Conservation (phyloP, 1,140 invertebrate genomes). For the Heterodera carotae region DNA sequence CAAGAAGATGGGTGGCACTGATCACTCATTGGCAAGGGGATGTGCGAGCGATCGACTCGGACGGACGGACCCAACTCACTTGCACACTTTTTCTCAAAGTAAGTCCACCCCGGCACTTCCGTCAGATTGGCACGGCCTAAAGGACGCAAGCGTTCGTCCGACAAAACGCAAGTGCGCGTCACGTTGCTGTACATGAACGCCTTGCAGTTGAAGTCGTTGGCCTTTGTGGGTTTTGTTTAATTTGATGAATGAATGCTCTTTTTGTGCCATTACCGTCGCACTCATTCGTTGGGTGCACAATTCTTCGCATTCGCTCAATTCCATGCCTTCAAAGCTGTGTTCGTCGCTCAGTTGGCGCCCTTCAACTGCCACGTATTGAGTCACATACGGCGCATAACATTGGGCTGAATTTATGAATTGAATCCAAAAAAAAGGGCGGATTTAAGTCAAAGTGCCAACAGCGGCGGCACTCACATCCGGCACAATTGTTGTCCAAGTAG, state of each 20-base stretch:
- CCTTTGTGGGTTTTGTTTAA: too few species aligned
- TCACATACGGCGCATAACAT: constrained; percentile 65
- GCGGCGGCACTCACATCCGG: constrained; percentile 56
- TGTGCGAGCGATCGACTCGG: too few species aligned
- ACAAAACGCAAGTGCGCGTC: constrained; percentile 58
- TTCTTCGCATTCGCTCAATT: constrained; percentile 59
- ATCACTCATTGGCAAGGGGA: too few species aligned
- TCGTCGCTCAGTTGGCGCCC: constrained; percentile 61
- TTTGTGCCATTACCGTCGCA: constrained; percentile 45
- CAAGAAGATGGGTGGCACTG: too few species aligned
- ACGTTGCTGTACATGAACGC: constrained; percentile 65
- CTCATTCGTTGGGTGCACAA: constrained; percentile 63
- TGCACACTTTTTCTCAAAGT: constrained; percentile 66
- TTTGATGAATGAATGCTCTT: too few species aligned
- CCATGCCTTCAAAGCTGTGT: constrained; percentile 53
- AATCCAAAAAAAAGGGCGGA: not conserved
- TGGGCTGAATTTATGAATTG: constrained; percentile 54
- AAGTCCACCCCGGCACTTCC: constrained; percentile 59
- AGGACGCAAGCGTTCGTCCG: constrained; percentile 63
- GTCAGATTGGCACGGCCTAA: constrained; percentile 59
- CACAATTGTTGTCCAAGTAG: constrained; percentile 66
- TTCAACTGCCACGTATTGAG: constrained; percentile 65
- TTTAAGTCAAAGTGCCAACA: not conserved
- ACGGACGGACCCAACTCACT: too few species aligned
- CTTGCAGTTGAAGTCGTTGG: constrained; percentile 66